Evolutionary conservation across 2,797 vertebrate species (phyloP), one percentile per base, ranked within the genome.

Genomic region (Balearica regulorum): DNA sequence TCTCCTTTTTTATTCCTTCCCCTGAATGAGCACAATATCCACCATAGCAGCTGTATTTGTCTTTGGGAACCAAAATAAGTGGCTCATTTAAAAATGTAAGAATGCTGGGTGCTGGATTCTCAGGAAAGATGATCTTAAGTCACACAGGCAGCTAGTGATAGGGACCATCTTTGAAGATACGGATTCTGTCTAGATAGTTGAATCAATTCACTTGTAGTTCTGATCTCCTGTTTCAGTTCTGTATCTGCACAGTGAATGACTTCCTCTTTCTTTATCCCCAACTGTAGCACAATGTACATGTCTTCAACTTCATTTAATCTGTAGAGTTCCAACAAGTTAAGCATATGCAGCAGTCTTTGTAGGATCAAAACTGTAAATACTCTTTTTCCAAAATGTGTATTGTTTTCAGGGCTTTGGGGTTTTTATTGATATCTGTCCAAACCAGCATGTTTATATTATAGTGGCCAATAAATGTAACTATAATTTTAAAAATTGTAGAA

Each of bases 11-110:
- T 48, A 16, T 53, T 53, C 14, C 26, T 53, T 53, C 51, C 26
- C 43, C 43, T 43, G 0, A 37, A 54, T 49, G 16, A 35, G 8
- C 0, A 0, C 3, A 2, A 8, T 68, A 6, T 26, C 29, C 18
- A 16, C 60, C 12, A 6, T 6, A 58, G 46, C 28, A 51, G 29
- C 14, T 65, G 21, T 65, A n/a, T 78, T 89, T 90, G 49, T 70
- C 20, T 65, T 33, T 65, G 17, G 62, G 60, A 76, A 54, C 21
- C 18, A 57, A 68, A 82, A 18, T 39, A 62, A 53, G 60, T 77
- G 53, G 9, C 54, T 79, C 6, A 35, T 71, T 31, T 11, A 28
- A 55, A 82, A 72, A 35, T 1, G 11, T 20, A 55, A 49, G 43
- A 51, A 16, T 64, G 11, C 19, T 65, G 26, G 16, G 11, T 16